Percentiles rank a stretch among this genome's conserved stretches.
These are phyloP conservation scores for Brachypteracias leptosomus DNA, from an alignment of 2,113 vertebrate species.

Conservation along the genomic window DNA sequence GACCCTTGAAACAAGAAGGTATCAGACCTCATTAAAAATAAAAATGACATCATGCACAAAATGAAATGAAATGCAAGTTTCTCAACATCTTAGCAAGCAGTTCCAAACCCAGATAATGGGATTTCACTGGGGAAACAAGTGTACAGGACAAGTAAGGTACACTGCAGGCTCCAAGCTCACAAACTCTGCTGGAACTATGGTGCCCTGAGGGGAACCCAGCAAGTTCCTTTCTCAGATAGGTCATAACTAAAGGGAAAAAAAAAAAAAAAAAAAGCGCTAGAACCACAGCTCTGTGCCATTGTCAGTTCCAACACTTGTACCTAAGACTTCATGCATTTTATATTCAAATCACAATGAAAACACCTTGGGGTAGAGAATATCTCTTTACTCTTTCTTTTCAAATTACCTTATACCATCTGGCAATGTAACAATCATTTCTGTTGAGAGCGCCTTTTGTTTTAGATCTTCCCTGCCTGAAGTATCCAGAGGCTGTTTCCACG, in stretches of 20 bases:
- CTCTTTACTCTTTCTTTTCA: not conserved
- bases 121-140: not conserved
- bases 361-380: not conserved
- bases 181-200: not conserved
- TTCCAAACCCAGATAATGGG: not conserved
- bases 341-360: conserved; percentile 4
- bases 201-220: not conserved
- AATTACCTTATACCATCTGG: conserved; percentile 22
- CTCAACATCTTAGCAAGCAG: not conserved
- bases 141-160: not conserved
- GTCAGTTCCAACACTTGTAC: not conserved
- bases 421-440: not conserved
- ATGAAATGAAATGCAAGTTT: not conserved
- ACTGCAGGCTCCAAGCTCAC: not conserved
- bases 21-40: not conserved
- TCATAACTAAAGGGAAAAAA: not conserved
- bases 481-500: conserved; percentile 9
- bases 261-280: not conserved
- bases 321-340: not conserved
- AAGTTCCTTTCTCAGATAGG: not conserved
- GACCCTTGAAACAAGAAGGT: not conserved
- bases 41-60: not conserved
- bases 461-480: not conserved
- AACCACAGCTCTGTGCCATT: not conserved
- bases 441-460: not conserved